phyloP scores from a whole-genome alignment of 1,140 invertebrate genomes.

The Euwallacea fornicatus region DNA sequence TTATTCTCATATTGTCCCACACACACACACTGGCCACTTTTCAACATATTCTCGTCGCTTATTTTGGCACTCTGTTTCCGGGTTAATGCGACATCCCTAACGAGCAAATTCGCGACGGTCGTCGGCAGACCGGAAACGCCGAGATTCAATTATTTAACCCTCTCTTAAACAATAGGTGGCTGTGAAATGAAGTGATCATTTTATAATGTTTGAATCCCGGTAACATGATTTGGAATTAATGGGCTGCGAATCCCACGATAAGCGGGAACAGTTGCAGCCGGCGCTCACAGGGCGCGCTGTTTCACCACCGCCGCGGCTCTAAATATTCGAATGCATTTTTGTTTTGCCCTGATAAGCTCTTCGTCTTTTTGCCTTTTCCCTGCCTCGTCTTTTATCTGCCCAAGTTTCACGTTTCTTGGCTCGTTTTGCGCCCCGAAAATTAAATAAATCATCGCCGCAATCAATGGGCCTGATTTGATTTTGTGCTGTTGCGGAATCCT shows the following conservation, averaged over 20 bases:
- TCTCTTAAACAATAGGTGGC: conserved; percentile 56
- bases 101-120: conserved; percentile 27
- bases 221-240: conserved; percentile 56
- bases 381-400: conserved; percentile 16
- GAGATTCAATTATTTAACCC: conserved; percentile 56
- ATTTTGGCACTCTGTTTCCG: conserved; percentile 32
- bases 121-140: conserved; percentile 45
- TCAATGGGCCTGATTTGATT: background rate
- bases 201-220: conserved; percentile 55
- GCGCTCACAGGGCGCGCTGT: conserved; percentile 8
- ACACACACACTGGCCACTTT: background rate
- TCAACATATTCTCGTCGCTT: conserved; percentile 8
- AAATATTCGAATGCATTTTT: conserved; percentile 52
- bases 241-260: conserved; percentile 54
- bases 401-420: conserved; percentile 25
- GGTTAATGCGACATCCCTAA: conserved; percentile 40
- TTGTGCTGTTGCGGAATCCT: background rate
- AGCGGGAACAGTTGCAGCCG: conserved; percentile 44
- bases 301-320: conserved; percentile 30
- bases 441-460: conserved; percentile 10
- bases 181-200: conserved; percentile 56
- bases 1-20: background rate
- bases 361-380: conserved; percentile 21
- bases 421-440: conserved; percentile 13
- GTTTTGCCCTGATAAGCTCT: conserved; percentile 42